These are phyloP conservation scores for Diadegma fenestrale DNA, from an alignment of 2,888 invertebrate species.

Conservation along the genomic window DNA sequence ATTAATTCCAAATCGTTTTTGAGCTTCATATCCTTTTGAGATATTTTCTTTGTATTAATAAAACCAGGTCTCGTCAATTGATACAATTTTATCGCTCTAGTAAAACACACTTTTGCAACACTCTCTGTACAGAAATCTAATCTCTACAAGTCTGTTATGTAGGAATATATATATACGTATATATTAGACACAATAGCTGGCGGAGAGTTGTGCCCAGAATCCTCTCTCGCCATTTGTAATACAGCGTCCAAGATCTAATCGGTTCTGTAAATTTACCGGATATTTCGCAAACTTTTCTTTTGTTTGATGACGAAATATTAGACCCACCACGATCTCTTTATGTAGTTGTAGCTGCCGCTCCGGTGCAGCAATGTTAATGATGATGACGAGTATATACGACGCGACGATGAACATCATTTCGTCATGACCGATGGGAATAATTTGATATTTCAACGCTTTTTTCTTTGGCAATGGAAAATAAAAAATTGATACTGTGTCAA, in stretches of 20 bases:
- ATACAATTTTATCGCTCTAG: constrained; percentile 1
- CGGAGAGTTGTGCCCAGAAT: constrained; percentile 15
- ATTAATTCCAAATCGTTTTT: not conserved
- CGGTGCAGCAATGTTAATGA: constrained; percentile 47
- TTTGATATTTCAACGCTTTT: constrained; percentile 70
- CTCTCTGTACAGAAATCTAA: not conserved
- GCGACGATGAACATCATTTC: constrained; percentile 64
- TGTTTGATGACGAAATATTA: constrained; percentile 69
- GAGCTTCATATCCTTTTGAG: not conserved
- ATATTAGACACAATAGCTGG: constrained; percentile 27
- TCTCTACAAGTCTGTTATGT: constrained; percentile 5
- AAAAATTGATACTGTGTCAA: constrained; percentile 11
- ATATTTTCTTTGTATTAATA: not conserved
- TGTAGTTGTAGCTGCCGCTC: constrained; percentile 5
- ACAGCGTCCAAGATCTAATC: constrained; percentile 65
- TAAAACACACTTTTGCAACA: constrained; percentile 14
- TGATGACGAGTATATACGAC: constrained; percentile 43
- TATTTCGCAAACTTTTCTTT: constrained; percentile 72
- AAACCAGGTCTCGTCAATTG: not conserved
- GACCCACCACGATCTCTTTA: constrained; percentile 51
- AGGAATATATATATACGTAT: constrained; percentile 14
- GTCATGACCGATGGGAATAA: constrained; percentile 72
- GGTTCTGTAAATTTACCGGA: constrained; percentile 71
- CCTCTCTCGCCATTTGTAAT: constrained; percentile 54
- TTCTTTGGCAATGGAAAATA: constrained; percentile 32